Evolutionary conservation across 2,797 vertebrate genomes (phyloP).

Genomic region (Echeneis naucrates): DNA sequence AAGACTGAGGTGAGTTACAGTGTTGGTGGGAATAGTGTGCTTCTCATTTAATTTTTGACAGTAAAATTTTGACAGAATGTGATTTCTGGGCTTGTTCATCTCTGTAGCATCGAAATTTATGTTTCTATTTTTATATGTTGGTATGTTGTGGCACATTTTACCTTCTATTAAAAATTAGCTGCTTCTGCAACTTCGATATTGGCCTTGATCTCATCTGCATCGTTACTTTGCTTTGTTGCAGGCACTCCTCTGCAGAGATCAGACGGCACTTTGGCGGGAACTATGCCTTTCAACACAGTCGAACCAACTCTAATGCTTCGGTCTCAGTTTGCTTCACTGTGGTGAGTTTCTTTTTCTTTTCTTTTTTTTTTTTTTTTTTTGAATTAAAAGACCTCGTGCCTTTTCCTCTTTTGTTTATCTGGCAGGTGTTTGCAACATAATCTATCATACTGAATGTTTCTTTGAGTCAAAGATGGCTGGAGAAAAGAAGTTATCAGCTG

Average conservation of each 20-base stretch:
- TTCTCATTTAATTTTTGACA: too few relatives aligned
- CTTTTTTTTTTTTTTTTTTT: too few relatives aligned
- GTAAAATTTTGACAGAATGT: too few relatives aligned
- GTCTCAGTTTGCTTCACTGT: slow-evolving; percentile 64
- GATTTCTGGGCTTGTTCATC: too few relatives aligned
- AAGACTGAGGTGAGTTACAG: too few relatives aligned
- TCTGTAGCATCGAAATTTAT: too few relatives aligned
- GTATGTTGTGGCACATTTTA: neutral
- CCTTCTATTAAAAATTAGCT: too few relatives aligned
- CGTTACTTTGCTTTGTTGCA: slow-evolving; percentile 58
- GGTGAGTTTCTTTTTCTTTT: slow-evolving; percentile 64
- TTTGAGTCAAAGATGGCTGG: slow-evolving; percentile 8
- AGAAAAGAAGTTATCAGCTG: neutral
- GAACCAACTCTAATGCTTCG: slow-evolving; percentile 74
- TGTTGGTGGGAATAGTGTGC: too few relatives aligned
- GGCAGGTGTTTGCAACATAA: neutral
- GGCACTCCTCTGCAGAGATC: slow-evolving; percentile 80
- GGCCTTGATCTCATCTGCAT: neutral
- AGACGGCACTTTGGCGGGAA: slow-evolving; percentile 73
- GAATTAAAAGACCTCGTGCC: neutral
- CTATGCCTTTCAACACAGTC: slow-evolving; percentile 68
- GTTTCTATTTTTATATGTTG: too few relatives aligned
- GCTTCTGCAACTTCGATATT: too few relatives aligned
- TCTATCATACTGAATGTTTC: neutral
- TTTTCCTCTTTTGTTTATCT: slow-evolving; percentile 8